Evolutionary conservation across 1,140 invertebrate species (phyloP).

Genomic region (Drosophila nikananu): DNA sequence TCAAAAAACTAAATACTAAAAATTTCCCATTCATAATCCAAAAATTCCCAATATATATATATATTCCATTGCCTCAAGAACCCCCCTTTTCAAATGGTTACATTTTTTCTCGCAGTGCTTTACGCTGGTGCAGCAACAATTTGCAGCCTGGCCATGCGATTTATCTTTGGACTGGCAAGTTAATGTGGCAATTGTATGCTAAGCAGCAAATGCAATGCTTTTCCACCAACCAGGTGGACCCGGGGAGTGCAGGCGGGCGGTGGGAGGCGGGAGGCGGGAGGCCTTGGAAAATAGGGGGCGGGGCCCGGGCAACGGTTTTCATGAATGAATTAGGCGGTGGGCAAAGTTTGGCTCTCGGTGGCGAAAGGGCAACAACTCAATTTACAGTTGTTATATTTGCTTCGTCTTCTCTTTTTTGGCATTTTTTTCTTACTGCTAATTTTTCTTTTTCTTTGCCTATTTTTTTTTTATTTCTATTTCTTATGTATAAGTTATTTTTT

Average conservation of each 20-base stretch:
- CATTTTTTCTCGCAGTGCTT: not conserved
- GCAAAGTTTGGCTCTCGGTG: slow-evolving; percentile 68
- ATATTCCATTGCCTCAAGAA: not conserved
- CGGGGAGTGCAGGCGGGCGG: not conserved
- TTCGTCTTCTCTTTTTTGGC: not conserved
- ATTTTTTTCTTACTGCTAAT: slow-evolving; percentile 14
- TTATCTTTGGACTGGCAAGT: slow-evolving; percentile 80
- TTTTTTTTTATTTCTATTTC: slow-evolving; percentile 3
- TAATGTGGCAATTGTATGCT: slow-evolving; percentile 84
- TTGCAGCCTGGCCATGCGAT: slow-evolving; percentile 64
- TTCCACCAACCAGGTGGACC: not conserved
- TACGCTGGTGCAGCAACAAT: slow-evolving; percentile 50
- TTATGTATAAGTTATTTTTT: not conserved
- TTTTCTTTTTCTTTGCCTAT: slow-evolving; percentile 27
- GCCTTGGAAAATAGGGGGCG: slow-evolving; percentile 20
- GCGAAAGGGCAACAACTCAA: slow-evolving; percentile 81
- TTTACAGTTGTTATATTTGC: slow-evolving; percentile 70
- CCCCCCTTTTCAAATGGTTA: not conserved
- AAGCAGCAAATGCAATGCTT: slow-evolving; percentile 64
- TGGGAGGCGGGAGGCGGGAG: not conserved
- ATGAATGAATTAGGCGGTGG: slow-evolving; percentile 79
- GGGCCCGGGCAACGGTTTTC: slow-evolving; percentile 68
- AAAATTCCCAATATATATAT: too few relatives aligned
- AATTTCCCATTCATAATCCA: too few relatives aligned
- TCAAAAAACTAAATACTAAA: too few relatives aligned